Conservation (phyloP, 2,113 vertebrate genomes). For the Menura novaehollandiae region DNA sequence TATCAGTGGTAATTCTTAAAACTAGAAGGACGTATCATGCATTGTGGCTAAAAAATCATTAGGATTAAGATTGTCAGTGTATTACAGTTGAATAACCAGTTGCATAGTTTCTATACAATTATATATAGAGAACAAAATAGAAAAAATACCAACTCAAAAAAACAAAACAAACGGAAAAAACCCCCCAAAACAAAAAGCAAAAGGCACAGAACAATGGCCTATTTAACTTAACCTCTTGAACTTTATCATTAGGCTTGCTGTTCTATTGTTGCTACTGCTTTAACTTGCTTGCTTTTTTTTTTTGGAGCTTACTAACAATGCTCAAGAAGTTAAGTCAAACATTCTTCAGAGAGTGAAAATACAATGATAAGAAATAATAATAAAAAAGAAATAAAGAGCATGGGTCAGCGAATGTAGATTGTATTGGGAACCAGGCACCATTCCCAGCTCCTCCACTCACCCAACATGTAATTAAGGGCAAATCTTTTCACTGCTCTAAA, state of each 20-base stretch:
- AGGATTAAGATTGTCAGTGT: background rate
- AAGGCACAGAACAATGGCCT: background rate
- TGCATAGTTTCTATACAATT: background rate
- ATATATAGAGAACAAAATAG: background rate
- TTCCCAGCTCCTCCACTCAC: background rate
- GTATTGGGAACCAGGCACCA: background rate
- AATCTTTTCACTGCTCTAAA: constrained; percentile 4
- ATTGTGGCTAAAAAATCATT: background rate
- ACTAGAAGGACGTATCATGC: background rate
- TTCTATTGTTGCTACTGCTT: background rate
- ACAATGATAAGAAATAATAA: background rate
- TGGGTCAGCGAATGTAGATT: background rate
- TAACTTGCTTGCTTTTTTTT: background rate
- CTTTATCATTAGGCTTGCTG: constrained; percentile 10
- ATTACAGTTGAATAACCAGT: background rate
- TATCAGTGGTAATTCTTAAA: background rate
- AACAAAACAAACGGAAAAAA: background rate
- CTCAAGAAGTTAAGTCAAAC: background rate
- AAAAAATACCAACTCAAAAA: background rate
- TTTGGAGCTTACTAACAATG: background rate
- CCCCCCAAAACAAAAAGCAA: background rate
- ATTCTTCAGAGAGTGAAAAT: background rate
- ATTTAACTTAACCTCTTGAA: constrained; percentile 29
- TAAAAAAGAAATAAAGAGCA: background rate
- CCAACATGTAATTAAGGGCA: background rate